Evolutionary conservation across 1,140 invertebrate species (phyloP), one percentile per base, ranked within the genome.

Genomic region (Anoplophora glabripennis): DNA sequence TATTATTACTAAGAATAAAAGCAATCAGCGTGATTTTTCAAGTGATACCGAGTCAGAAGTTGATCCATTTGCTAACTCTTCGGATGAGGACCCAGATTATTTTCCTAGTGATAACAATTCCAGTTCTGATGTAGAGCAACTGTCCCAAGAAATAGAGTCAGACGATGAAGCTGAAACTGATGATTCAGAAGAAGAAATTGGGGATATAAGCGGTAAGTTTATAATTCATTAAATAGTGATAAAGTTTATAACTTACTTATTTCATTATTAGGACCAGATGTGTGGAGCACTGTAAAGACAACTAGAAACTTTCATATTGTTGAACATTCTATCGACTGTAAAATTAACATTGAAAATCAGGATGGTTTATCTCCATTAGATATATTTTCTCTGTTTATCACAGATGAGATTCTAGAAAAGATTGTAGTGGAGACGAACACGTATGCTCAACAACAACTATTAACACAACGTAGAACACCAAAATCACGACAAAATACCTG

Each of bases 401-500:
- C 14, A 12, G 14, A 48, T 14, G 17, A 34, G 7, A 48, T 48
- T 28, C 14, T 48, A 34, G 46, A 48, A 12, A 17, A 15, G 46
- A 48, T 33, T 15, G 46, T n/a, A 8, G 11, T 8, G n/a, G 3
- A 48, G 33, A 48, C 46, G 17, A 48, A 48, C 33, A 48, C 7
- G 33, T 33, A 48, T 48, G 46, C 18, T 48, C 12, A 14, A 21
- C 46, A 48, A 48, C 12, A 34, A 28, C 7, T 48, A 21, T 15
- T 15, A n/a, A 11, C 10, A 28, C n/a, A 21, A 12, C n/a, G 18
- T 28, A 12, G n/a, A 12, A 48, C 7, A 21, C 12, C 12, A 15
- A 47, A 34, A 21, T n/a, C n/a, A 18, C n/a, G 4, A 15, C 21
- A 17, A 48, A 33, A 48, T 12, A 34, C 14, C 17, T 48, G 46